Conservation (phyloP, 2,888 invertebrate genomes). For the Julus scandinavius region DNA sequence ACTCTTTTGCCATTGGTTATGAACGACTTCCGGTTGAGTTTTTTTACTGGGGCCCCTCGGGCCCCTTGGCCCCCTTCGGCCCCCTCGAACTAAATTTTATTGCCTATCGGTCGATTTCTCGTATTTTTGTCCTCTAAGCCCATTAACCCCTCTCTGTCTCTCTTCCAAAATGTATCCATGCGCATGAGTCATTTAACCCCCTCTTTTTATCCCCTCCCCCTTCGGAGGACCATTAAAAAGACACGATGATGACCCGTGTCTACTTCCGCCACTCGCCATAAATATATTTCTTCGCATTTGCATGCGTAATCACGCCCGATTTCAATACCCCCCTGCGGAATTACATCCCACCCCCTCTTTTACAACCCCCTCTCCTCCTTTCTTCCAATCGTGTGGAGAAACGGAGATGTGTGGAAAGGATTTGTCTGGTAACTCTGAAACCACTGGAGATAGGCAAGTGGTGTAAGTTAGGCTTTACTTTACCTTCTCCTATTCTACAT, state of each 20-base stretch:
- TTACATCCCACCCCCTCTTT: neutral
- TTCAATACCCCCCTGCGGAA: neutral
- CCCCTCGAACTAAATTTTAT: constrained; percentile 14
- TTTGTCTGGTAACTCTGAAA: no score
- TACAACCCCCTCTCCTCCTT: neutral
- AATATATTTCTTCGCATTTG: neutral
- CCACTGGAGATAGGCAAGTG: no score
- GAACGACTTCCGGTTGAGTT: constrained; percentile 39
- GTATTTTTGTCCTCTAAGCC: neutral
- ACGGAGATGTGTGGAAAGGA: no score
- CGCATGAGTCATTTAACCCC: neutral
- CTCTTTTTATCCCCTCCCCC: neutral
- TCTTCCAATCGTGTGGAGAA: no score
- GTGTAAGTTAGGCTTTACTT: no score
- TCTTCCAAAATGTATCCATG: neutral
- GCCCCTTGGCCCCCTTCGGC: neutral
- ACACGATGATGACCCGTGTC: neutral
- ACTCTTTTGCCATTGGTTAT: constrained; percentile 7
- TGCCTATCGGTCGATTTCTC: neutral
- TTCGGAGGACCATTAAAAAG: neutral
- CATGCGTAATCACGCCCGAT: neutral
- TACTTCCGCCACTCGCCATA: constrained; percentile 1
- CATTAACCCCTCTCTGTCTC: constrained; percentile 31
- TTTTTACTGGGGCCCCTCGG: neutral
- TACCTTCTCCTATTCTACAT: no score